Evolutionary conservation across 2,888 invertebrate genomes (phyloP), one percentile per base, ranked within the genome.

Genomic region (Papilio protenor): DNA sequence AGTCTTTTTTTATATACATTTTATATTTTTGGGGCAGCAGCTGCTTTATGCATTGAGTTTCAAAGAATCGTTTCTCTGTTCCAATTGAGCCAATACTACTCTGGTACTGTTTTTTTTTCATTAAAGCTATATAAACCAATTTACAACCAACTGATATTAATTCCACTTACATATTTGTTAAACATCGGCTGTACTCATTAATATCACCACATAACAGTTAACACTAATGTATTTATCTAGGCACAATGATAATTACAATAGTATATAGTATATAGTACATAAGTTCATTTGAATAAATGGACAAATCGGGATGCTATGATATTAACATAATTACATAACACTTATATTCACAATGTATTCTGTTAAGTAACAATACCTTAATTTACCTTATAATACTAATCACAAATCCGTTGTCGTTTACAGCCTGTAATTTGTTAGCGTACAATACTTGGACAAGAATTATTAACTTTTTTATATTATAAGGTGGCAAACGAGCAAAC

Each of bases 371-470:
- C 93, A 90, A 87, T 91, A 91, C 86, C 89, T 90, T 92, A 90
- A 52, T 74, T 82, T 87, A 86, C 82, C 85, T 84, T 76, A 78
- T 27, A 75, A 86, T 84, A 84, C 90, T 93, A 93, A 88, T 93
- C 90, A 92, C 94, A 94, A 94, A 94, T 94, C 94, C 94, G 89
- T 94, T 91, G 90, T 94, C 89, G 90, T 86, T 93, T 91, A 94
- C 93, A 93, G 93, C 94, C 94, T 88, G 93, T 87, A 84, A 86
- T 88, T 86, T 86, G 86, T 88, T 89, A 90, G 88, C 87, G 89
- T 88, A 72, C 23, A 75, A 59, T 27, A 57, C n/a, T 76, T 75
- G 81, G 81, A 81, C 79, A 81, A 78, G 83, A 77, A 73, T 80
- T 83, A 82, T 52, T 52, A 14, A 16, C 16, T 52, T 18, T 52